phyloP scores from a whole-genome alignment of 2,797 vertebrate genomes.

The Epinephelus coioides region DNA sequence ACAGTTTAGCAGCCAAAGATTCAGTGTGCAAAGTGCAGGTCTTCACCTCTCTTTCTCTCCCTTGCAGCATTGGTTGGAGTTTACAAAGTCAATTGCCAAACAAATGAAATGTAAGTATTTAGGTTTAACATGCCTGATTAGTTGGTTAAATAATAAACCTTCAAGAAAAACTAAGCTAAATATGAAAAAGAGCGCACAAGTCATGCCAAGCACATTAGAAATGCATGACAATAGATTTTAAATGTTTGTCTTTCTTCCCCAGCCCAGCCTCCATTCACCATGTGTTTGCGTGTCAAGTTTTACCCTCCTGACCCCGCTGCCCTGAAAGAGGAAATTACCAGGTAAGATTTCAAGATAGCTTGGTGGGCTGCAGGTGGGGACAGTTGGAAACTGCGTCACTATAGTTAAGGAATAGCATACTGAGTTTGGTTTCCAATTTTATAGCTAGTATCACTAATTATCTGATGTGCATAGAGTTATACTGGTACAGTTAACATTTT shows the following conservation, averaged over 20 bases:
- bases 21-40: constrained; percentile 5
- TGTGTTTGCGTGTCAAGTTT: constrained; percentile 99
- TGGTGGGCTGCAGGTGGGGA: background rate
- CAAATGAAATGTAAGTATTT: constrained; percentile 96
- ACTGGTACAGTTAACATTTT: too few species aligned
- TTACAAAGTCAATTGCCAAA: constrained; percentile 97
- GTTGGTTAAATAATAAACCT: background rate
- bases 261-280: constrained; percentile 98
- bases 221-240: background rate
- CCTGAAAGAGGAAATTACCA: constrained; percentile 97
- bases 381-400: too few species aligned
- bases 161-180: background rate
- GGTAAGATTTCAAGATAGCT: constrained; percentile 78
- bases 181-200: background rate
- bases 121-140: background rate
- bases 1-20: constrained; percentile 31
- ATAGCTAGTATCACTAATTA: too few species aligned
- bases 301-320: constrained; percentile 97
- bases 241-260: constrained; percentile 34
- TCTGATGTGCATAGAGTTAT: too few species aligned
- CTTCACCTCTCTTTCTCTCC: constrained; percentile 50
- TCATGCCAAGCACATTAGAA: background rate
- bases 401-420: too few species aligned
- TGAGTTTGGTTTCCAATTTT: too few species aligned
- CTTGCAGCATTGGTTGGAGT: constrained; percentile 97